Evolutionary conservation across 2,113 vertebrate species (phyloP), one percentile per base, ranked within the genome.

Genomic region (Lucifuga dentata): DNA sequence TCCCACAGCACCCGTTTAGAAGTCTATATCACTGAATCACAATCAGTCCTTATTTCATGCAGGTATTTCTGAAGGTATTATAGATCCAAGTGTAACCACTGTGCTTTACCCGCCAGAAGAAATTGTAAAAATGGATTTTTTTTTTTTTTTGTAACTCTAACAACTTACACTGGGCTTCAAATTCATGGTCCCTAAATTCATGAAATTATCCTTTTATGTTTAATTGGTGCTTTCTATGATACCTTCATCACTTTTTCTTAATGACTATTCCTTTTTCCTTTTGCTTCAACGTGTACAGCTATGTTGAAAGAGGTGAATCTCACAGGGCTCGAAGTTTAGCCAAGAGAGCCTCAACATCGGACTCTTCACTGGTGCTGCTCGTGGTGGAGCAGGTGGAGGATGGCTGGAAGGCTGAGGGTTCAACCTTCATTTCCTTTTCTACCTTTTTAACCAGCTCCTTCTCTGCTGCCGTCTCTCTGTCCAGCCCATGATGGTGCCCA

Each of bases 281-380:
- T n/a, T n/a, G n/a, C n/a, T n/a, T n/a, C n/a, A n/a, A n/a, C n/a
- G n/a, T n/a, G 7, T 29, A 29, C 26, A 35, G 17, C 20, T 21
- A 38, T 39, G 15, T 23, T 38, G 9, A 13, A 35, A 4, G 9
- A 52, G 19, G 32, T 15, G 5, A 51, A 41, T 39, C 49, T 93
- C 92, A 98, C 48, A 99, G 91, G 11, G 96, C 95, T 85, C 96
- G 91, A 63, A 99, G 93, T 87, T 93, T 94, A 68, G 96, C 95
- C 73, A 99, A 92, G 11, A 99, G 95, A 83, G 96, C 94, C 89
- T 99, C 96, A 10, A 99, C 95, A 86, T 98, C 96, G 5, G 90
- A 69, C 38, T 88, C 88, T 24, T 77, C 82, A 1, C 68, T 87
- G 40, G 75, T 11, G 65, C 69, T 64, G 51, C 65, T 39, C 50